A percentile compares a stretch with the other conserved stretches of the same genome.
phyloP scores from a whole-genome alignment of 2,113 vertebrate species.

The Melanostigma gelatinosum region DNA sequence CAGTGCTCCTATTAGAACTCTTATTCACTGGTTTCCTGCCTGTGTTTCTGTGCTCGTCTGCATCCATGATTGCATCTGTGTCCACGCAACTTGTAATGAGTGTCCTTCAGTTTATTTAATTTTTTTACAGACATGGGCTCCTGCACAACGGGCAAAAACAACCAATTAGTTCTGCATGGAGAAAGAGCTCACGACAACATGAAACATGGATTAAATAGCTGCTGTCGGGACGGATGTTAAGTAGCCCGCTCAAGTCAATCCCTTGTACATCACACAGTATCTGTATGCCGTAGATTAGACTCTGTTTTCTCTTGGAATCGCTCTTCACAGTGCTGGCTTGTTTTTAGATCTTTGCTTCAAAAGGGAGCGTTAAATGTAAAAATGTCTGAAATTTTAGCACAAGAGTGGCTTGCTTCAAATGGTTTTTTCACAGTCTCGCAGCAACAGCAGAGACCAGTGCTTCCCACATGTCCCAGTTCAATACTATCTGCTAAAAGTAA shows the following conservation, averaged over 20 bases:
- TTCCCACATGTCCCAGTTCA: slow-evolving; percentile 9
- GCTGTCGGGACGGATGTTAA: slow-evolving; percentile 56
- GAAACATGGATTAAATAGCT: slow-evolving; percentile 66
- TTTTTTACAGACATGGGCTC: slow-evolving; percentile 31
- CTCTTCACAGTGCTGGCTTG: slow-evolving; percentile 25
- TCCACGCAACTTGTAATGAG: slow-evolving; percentile 57
- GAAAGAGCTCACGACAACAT: slow-evolving; percentile 53
- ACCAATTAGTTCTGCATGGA: slow-evolving; percentile 74
- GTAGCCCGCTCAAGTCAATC: slow-evolving; percentile 54
- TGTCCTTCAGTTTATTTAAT: slow-evolving; percentile 55
- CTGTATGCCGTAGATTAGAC: slow-evolving; percentile 58
- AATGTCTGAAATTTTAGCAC: slow-evolving; percentile 22
- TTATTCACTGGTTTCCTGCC: slow-evolving; percentile 13
- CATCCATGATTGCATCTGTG: slow-evolving; percentile 37
- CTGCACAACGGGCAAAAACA: slow-evolving; percentile 66
- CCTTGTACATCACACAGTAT: slow-evolving; percentile 34
- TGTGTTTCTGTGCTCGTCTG: slow-evolving; percentile 40
- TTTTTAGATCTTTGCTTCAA: slow-evolving; percentile 44
- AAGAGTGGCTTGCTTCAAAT: neutral
- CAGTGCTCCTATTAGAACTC: slow-evolving; percentile 32
- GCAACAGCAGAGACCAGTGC: slow-evolving; percentile 15
- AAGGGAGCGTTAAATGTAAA: slow-evolving; percentile 5
- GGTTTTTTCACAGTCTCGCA: neutral
- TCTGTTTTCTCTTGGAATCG: slow-evolving; percentile 14
- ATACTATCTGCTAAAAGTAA: slow-evolving; percentile 32